Percentiles rank a stretch among this genome's conserved stretches.
Conservation (phyloP, 2,113 vertebrate genomes). For the Prionailurus bengalensis region DNA sequence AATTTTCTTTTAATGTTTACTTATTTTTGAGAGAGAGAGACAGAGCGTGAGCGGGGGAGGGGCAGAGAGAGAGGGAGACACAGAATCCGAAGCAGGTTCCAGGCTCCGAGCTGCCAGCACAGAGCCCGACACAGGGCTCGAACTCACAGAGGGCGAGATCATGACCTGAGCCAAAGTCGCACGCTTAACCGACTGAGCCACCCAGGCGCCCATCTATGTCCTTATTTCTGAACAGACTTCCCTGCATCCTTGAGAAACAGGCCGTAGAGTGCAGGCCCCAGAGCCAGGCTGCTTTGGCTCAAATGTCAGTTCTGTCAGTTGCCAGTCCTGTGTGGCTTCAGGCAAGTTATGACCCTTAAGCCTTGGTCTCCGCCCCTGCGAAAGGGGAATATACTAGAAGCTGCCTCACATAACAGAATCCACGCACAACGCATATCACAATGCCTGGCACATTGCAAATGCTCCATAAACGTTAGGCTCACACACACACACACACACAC, state of each 20-base stretch:
- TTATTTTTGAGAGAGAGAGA: too few relatives aligned
- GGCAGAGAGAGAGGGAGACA: too few relatives aligned
- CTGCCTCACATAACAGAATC: not conserved
- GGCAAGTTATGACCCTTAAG: not conserved
- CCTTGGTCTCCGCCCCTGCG: not conserved
- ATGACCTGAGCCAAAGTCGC: too few relatives aligned
- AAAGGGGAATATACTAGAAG: not conserved
- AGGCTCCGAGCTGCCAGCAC: too few relatives aligned
- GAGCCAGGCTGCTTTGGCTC: not conserved
- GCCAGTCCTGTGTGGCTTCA: not conserved
- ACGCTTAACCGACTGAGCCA: too few relatives aligned
- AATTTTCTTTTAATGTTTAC: too few relatives aligned
- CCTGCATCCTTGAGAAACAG: not conserved
- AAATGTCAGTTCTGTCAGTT: not conserved
- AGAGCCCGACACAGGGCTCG: too few relatives aligned
- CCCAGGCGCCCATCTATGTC: fast-evolving
- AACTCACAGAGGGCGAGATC: too few relatives aligned
- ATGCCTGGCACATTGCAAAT: not conserved
- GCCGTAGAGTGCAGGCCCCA: not conserved
- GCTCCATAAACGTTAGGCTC: not conserved
- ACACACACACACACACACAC: too few relatives aligned
- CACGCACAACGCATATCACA: not conserved
- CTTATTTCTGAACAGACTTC: not conserved
- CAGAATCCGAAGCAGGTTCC: too few relatives aligned
- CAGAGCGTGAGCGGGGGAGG: too few relatives aligned